Percentiles rank a stretch among this genome's conserved stretches.
Evolutionary conservation across 2,797 vertebrate species (phyloP).

Genomic region (Vireo griseus): DNA sequence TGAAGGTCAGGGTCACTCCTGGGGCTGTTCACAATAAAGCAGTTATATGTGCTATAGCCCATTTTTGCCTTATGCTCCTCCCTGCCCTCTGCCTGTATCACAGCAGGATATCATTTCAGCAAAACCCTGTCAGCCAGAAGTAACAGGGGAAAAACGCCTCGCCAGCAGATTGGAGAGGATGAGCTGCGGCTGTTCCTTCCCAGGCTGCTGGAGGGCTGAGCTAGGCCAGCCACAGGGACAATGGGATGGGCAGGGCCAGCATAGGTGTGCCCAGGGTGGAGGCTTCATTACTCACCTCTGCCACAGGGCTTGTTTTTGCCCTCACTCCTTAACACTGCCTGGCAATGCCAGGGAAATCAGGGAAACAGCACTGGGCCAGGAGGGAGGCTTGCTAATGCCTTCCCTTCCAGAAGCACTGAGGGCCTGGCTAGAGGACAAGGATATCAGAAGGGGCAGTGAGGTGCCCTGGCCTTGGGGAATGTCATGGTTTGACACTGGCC

Average conservation of each 20-base stretch:
- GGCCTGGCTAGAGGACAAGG: not conserved
- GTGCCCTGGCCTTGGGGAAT: no score
- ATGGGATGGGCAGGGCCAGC: not conserved
- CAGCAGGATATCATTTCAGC: not conserved
- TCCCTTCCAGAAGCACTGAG: accelerated
- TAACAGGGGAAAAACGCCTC: not conserved
- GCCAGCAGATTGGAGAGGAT: not conserved
- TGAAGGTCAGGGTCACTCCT: not conserved
- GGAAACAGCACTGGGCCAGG: not conserved
- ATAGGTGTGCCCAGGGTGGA: accelerated
- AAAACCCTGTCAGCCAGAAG: not conserved
- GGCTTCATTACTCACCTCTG: not conserved
- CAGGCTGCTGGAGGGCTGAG: not conserved
- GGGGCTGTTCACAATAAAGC: not conserved
- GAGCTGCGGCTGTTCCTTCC: not conserved
- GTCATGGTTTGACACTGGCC: no score
- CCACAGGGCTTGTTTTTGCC: not conserved
- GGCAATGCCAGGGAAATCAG: not conserved
- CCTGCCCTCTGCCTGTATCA: not conserved
- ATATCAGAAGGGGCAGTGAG: accelerated
- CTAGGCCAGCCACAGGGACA: not conserved
- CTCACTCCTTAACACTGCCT: not conserved
- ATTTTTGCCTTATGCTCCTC: no score
- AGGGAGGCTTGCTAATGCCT: not conserved
- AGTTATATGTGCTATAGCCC: not conserved